Percentiles rank a stretch among this genome's conserved stretches.
Conservation (phyloP, 2,113 vertebrate species). For the Corydoras sp. region DNA sequence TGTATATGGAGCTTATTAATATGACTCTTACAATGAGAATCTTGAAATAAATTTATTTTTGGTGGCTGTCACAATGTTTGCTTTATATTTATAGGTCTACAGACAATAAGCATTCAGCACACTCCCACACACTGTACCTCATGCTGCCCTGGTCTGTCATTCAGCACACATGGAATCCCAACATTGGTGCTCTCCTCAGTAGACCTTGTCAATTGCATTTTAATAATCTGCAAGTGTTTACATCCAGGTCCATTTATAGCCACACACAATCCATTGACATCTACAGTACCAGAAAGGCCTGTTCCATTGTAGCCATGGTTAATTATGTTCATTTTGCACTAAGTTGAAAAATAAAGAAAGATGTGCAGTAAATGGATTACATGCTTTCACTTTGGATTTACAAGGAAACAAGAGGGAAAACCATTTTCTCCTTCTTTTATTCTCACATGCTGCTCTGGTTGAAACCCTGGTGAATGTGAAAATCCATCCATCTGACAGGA, state of each 20-base stretch:
- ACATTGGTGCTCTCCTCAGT: not conserved
- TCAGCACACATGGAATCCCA: conserved; percentile 9
- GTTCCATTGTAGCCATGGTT: conserved; percentile 37
- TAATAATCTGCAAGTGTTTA: conserved; percentile 44
- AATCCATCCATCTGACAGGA: conserved; percentile 47
- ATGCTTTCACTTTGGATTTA: conserved; percentile 16
- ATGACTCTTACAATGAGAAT: not conserved
- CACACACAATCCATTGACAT: conserved; percentile 23
- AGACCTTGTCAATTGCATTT: conserved; percentile 24
- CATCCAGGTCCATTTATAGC: conserved; percentile 21
- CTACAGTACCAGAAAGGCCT: conserved; percentile 24
- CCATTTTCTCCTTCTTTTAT: conserved; percentile 19
- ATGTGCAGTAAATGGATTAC: conserved; percentile 18
- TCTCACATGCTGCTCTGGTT: conserved; percentile 27
- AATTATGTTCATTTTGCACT: conserved; percentile 46
- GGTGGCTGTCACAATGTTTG: not conserved
- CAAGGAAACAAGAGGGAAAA: conserved; percentile 23
- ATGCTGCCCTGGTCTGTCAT: not conserved
- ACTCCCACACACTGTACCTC: conserved; percentile 3
- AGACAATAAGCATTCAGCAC: conserved; percentile 9
- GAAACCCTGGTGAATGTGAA: conserved; percentile 37
- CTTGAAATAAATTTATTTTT: too few species aligned
- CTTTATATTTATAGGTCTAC: conserved; percentile 20
- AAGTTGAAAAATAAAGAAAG: conserved; percentile 32
- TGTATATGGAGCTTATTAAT: not conserved